Evolutionary conservation across 2,888 invertebrate genomes (phyloP), one percentile per base, ranked within the genome.

Genomic region (Allacma fusca): DNA sequence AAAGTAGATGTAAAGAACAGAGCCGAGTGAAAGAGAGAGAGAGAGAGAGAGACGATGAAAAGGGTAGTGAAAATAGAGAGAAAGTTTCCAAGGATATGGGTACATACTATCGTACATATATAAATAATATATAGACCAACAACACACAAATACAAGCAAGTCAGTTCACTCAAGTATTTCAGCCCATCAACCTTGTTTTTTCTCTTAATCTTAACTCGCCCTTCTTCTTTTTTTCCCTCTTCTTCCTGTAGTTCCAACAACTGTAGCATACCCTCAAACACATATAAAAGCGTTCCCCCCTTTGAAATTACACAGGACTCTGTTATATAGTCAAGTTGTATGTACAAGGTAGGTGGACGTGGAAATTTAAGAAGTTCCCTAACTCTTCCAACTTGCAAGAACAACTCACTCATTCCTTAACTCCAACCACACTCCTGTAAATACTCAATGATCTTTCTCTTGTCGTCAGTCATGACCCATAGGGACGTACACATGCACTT

Each of bases 51-150:
- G 57, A 4, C 2, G 57, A 21, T 21, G 5, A 78, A 70, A 62
- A 71, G 67, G 69, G 69, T 19, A 26, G 50, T 12, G 77, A 19
- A 75, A 50, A 71, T 34, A 71, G 44, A 29, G 16, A 75, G 50
- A 57, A 43, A 57, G 74, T 69, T 78, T 74, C 77, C 77, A 77
- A 59, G 50, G 23, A 34, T 34, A 50, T 26, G 57, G 43, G 44
- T 68, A 65, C 73, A 50, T 73, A 72, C 62, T 62, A 57, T 57
- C 26, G 65, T 72, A 72, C 68, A n/a, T n/a, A n/a, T n/a, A n/a
- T n/a, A n/a, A n/a, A n/a, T n/a, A n/a, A n/a, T n/a, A n/a, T n/a
- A n/a, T n/a, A n/a, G n/a, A n/a, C n/a, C n/a, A n/a, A n/a, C n/a
- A n/a, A n/a, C n/a, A n/a, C n/a, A n/a, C n/a, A n/a, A n/a, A n/a